Percentiles rank a stretch among this genome's conserved stretches.
phyloP scores from a whole-genome alignment of 2,113 vertebrate species.

The Lepus americanus region DNA sequence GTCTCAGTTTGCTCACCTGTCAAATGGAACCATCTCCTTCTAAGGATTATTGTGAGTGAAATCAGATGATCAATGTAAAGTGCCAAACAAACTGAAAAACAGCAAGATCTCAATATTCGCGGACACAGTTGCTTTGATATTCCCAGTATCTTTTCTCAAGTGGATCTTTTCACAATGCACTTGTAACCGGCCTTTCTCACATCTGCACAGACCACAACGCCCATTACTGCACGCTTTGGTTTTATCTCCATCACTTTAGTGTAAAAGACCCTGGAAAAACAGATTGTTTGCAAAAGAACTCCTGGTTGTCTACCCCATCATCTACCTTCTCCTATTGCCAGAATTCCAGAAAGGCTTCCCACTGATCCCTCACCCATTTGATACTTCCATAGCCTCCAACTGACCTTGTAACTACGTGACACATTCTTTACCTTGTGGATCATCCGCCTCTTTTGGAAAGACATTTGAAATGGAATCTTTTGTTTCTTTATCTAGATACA shows the following conservation, averaged over 20 bases:
- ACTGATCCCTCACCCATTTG: conserved; percentile 57
- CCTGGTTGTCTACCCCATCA: neutral
- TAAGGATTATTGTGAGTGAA: neutral
- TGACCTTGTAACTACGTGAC: conserved; percentile 77
- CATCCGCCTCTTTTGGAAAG: conserved; percentile 81
- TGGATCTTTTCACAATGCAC: neutral
- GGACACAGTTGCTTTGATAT: neutral
- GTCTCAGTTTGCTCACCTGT: neutral
- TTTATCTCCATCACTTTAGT: neutral
- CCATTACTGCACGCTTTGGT: neutral
- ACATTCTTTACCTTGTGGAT: conserved; percentile 79
- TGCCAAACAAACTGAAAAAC: neutral
- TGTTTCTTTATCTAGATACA: conserved; percentile 75
- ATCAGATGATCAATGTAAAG: neutral
- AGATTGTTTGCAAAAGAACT: neutral
- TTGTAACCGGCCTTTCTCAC: neutral
- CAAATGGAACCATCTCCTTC: conserved; percentile 1
- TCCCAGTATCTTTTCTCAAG: neutral
- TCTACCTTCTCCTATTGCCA: conserved; percentile 68
- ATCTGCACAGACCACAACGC: neutral
- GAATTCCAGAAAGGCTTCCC: conserved; percentile 80
- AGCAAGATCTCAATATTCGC: neutral
- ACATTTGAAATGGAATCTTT: conserved; percentile 73
- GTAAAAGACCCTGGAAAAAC: conserved; percentile 24
- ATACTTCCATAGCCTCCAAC: conserved; percentile 45